Evolutionary conservation across 2,797 vertebrate species (phyloP).

Genomic region (Capromys pilorides): DNA sequence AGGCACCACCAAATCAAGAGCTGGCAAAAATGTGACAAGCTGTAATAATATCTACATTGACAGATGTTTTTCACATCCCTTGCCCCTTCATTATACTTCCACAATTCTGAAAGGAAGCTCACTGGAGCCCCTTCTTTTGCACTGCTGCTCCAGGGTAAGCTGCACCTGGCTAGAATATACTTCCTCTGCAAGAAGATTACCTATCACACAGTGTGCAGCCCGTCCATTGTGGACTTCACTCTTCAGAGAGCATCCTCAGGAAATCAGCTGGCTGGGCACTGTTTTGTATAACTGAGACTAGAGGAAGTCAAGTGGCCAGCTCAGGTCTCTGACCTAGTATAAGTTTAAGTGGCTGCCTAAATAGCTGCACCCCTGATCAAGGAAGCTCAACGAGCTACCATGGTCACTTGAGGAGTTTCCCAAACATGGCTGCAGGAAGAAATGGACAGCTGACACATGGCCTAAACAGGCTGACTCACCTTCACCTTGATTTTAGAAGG

Average conservation of each 20-base stretch:
- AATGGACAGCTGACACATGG: not conserved
- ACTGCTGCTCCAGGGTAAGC: not conserved
- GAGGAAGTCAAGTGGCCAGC: not conserved
- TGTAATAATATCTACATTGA: not conserved
- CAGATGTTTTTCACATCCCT: not conserved
- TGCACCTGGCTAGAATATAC: not conserved
- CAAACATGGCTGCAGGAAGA: not conserved
- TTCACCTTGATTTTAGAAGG: constrained; percentile 88
- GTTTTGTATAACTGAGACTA: not conserved
- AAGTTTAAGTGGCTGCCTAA: not conserved
- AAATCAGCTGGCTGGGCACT: not conserved
- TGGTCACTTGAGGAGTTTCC: not conserved
- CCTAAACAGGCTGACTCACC: constrained; percentile 82
- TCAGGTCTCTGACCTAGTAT: not conserved
- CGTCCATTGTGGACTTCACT: not conserved
- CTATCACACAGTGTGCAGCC: not conserved
- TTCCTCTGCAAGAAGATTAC: not conserved
- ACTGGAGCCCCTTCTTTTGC: not conserved
- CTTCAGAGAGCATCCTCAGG: not conserved
- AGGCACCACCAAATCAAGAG: not conserved
- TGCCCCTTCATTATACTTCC: not conserved
- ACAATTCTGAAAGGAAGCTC: not conserved
- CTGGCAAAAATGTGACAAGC: not conserved
- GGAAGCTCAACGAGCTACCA: not conserved
- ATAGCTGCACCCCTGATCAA: not conserved